These are phyloP conservation scores for Philypnodon macrostomus DNA, from an alignment of 2,797 vertebrate species.

Conservation along the genomic window DNA sequence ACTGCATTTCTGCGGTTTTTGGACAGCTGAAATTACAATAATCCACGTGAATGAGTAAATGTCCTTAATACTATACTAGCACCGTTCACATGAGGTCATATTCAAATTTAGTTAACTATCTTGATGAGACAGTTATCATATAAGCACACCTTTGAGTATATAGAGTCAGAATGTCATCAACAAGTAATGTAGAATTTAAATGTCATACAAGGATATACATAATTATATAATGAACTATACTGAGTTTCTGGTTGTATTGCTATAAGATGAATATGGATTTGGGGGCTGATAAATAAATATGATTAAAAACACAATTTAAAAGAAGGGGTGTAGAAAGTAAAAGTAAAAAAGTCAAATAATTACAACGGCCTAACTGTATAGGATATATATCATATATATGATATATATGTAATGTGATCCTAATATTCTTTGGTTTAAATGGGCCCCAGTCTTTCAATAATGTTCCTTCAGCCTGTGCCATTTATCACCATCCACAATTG, in stretches of 20 bases:
- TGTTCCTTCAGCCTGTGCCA: conserved; percentile 18
- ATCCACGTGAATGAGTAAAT: conserved; percentile 25
- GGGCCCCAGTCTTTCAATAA: conserved; percentile 23
- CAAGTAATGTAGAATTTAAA: too few relatives aligned
- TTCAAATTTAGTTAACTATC: too few relatives aligned
- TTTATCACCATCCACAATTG: conserved; percentile 32
- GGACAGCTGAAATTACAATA: conserved; percentile 26
- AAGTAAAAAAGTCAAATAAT: too few relatives aligned
- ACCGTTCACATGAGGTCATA: too few relatives aligned
- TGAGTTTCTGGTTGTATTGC: conserved; percentile 18
- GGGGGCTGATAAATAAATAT: too few relatives aligned
- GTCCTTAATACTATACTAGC: neutral
- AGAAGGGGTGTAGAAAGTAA: too few relatives aligned
- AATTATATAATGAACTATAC: neutral
- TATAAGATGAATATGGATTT: too few relatives aligned
- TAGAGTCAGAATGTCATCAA: too few relatives aligned
- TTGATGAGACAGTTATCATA: too few relatives aligned
- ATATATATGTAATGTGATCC: conserved; percentile 36
- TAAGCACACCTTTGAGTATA: neutral
- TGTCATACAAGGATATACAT: too few relatives aligned
- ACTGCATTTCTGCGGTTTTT: conserved; percentile 27
- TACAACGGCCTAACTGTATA: conserved; percentile 12
- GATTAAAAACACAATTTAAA: too few relatives aligned
- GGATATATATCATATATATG: conserved; percentile 30
- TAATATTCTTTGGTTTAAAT: conserved; percentile 38